These are phyloP conservation scores for Sanderia malayensis DNA, from an alignment of 30 jellyfish, hydroid and myxozoan species.

Conservation along the genomic window DNA sequence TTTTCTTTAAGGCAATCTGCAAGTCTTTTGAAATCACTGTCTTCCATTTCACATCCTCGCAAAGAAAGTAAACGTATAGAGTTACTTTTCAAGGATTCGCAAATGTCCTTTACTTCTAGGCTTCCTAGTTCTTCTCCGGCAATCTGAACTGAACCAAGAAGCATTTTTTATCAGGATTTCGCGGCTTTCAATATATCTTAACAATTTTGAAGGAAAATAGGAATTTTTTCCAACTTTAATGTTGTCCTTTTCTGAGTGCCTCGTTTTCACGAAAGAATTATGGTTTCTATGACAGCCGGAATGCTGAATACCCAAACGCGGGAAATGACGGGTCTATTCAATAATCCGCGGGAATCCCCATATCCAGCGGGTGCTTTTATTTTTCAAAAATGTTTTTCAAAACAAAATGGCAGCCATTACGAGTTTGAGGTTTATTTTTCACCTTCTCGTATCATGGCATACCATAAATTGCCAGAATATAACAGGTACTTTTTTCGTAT, in stretches of 20 bases:
- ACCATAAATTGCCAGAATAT: background rate
- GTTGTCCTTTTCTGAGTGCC: background rate
- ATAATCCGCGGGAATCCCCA: background rate
- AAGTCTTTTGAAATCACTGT: conserved; percentile 54
- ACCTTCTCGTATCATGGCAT: background rate
- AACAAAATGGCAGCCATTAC: background rate
- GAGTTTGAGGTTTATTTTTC: background rate
- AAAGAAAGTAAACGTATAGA: conserved; percentile 89
- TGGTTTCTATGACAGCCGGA: background rate
- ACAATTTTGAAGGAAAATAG: too few relatives aligned
- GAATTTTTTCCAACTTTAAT: too few relatives aligned
- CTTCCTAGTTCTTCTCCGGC: conserved; percentile 92
- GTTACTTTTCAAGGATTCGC: conserved; percentile 78
- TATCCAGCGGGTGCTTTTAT: background rate
- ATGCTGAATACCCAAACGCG: background rate
- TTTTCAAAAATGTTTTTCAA: too few relatives aligned
- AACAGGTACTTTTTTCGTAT: background rate
- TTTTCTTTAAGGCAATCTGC: conserved; percentile 76
- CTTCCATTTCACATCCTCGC: conserved; percentile 92
- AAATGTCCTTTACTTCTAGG: conserved; percentile 76
- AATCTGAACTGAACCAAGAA: conserved; percentile 96
- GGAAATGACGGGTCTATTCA: background rate
- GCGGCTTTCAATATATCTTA: too few relatives aligned
- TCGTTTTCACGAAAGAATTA: background rate
- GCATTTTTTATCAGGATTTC: conserved; percentile 11